Evolutionary conservation across 1,140 invertebrate genomes (phyloP).

Genomic region (Drosophila ambigua): DNA sequence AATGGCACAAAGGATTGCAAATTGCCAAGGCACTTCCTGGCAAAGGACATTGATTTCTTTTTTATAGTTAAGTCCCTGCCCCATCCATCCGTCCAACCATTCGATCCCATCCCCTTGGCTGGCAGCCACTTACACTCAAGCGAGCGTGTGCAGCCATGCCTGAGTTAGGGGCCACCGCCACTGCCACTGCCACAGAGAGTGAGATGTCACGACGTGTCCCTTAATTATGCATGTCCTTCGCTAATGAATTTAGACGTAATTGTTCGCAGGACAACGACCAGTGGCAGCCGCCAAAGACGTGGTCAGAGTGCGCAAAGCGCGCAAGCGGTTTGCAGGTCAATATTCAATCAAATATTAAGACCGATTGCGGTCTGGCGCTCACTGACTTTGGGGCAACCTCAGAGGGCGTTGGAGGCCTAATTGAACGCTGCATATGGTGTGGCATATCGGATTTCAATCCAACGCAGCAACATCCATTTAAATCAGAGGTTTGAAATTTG

Average conservation of each 20-base stretch:
- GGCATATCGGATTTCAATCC: constrained; percentile 12
- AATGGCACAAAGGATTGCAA: constrained; percentile 83
- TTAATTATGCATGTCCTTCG: constrained; percentile 58
- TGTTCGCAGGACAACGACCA: constrained; percentile 45
- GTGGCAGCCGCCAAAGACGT: constrained; percentile 32
- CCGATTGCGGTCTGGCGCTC: constrained; percentile 50
- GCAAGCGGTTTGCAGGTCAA: constrained; percentile 37
- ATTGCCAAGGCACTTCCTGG: constrained; percentile 79
- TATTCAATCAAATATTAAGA: constrained; percentile 63
- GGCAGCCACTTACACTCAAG: neutral
- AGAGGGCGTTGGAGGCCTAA: constrained; percentile 25
- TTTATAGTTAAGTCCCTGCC: constrained; percentile 18
- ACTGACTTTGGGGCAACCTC: constrained; percentile 38
- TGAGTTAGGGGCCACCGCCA: constrained; percentile 7
- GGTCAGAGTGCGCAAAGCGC: constrained; percentile 27
- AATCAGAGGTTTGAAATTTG: neutral
- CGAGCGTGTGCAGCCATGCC: constrained; percentile 5
- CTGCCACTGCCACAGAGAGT: neutral
- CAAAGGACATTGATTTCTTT: constrained; percentile 70
- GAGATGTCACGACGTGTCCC: constrained; percentile 30
- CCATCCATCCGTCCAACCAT: constrained; percentile 11
- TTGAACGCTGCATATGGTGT: constrained; percentile 13
- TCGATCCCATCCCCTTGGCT: neutral
- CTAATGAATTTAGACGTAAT: constrained; percentile 64
- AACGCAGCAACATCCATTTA: constrained; percentile 1